Base-by-base conservation (phyloP, 2,888 invertebrate genomes). In the Acronicta alni region DNA sequence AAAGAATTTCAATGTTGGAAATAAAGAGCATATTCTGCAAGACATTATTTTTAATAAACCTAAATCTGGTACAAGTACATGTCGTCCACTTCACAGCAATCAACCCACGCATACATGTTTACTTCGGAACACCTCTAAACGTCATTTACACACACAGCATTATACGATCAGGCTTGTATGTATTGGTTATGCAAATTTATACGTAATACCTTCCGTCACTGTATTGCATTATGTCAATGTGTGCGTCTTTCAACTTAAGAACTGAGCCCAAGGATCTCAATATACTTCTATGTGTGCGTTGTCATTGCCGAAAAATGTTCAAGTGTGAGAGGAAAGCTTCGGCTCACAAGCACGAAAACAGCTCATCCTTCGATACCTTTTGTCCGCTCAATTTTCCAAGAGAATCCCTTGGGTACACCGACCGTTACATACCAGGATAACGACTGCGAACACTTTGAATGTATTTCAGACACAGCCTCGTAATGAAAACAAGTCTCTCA, bases 371-470 rank as follows among this genome's bases (percentile, higher is more conserved):
- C 71, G 54, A 73, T 73, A 77, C 57, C 66, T 74, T 73, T 74
- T 70, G 61, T 60, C 53, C 57, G 48, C 58, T 52, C 54, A 66
- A 70, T 68, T 73, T 71, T 58, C 49, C 49, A 18, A 17, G 59
- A 57, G 66, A 73, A 73, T 55, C 81, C 77, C 73, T 63, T 49
- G 75, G 80, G 80, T 75, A 67, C 67, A 72, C 72, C 66, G 63
- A 57, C 78, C 80, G 82, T 85, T 84, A 84, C 74, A 73, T 59
- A 56, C 55, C 57, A 57, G 77, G 68, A 78, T 81, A 81, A 79
- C 78, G 72, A 67, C 67, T 44, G 66, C 63, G 74, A 80, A 80
- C 80, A 77, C 80, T 85, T 83, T 78, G 76, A 83, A 83, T 78
- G 75, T 79, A 67, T 80, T 80, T 70, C 23, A 56, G 69, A 66